Evolutionary conservation across 2,113 vertebrate genomes (phyloP).

Genomic region (Amphilophus citrinellus): DNA sequence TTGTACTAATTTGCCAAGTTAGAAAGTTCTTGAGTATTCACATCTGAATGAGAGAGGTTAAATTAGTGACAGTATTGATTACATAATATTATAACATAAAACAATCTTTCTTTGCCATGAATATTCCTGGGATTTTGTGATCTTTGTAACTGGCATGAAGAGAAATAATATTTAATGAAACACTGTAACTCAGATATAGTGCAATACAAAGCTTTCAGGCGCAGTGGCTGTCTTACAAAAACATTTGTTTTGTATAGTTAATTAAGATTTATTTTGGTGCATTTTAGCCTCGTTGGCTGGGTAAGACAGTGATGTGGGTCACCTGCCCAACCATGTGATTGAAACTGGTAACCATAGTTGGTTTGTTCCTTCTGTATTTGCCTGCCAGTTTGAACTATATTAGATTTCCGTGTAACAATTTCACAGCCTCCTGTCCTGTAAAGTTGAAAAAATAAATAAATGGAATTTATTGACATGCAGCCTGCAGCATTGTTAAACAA

Average conservation of each 20-base stretch:
- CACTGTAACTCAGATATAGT: too few species aligned
- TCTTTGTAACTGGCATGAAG: background rate
- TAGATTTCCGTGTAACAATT: background rate
- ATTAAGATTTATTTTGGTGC: background rate
- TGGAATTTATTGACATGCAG: background rate
- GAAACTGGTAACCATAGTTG: background rate
- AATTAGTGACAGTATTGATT: background rate
- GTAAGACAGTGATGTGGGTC: background rate
- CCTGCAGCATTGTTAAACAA: background rate
- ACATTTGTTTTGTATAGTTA: too few species aligned
- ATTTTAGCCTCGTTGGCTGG: background rate
- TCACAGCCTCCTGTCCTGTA: background rate
- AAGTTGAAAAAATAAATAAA: background rate
- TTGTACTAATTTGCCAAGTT: background rate
- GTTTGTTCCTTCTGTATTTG: background rate
- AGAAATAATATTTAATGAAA: background rate
- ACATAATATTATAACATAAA: background rate
- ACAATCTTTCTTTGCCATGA: too few species aligned
- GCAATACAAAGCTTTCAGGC: too few species aligned
- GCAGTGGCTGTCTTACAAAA: too few species aligned
- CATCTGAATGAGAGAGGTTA: background rate
- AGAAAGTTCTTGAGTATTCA: background rate
- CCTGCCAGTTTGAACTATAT: background rate
- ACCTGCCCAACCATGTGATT: background rate
- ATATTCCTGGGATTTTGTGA: background rate